Evolutionary conservation across 1,140 invertebrate genomes (phyloP), one percentile per base, ranked within the genome.

Genomic region (Fopius arisanus): DNA sequence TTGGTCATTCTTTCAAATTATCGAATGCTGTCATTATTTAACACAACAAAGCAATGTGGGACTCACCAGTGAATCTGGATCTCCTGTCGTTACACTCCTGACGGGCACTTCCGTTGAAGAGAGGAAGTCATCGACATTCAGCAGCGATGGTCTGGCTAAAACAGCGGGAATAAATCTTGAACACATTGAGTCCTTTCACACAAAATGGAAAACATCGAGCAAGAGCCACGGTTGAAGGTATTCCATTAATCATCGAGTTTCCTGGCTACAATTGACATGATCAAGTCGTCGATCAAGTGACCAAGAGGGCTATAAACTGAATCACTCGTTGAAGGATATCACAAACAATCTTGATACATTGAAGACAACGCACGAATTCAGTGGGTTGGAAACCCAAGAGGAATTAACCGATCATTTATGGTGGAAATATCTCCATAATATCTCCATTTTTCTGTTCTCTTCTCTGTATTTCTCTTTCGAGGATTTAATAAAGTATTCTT

Each of bases 21-120:
- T 93, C 28, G 92, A 93, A 76, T 94, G 92, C 81, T 93, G 92
- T 73, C 86, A 93, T 77, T 94, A 91, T 80, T 84, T 94, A 33
- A 90, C 90, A 5, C 89, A 92, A 76, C 91, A 93, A 78, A 89
- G 87, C 14, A 90, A 88, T 73, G 80, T 83, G 67, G 87, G 85
- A 28, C 86, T 89, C 3, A 85, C 85, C n/a, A 85, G 83, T 67
- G 84, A 86, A 41, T 76, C 83, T 4, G 88, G 89, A 74, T 78
- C 86, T n/a, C 85, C 88, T 23, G 83, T 92, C 40, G 91, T 92
- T 0, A 92, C 91, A 4, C 81, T 92, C 5, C 76, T 92, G 23
- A 90, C 90, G 28, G 91, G 91, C 29, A 89, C 88, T 40, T 85
- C 83, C 26, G 82, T 77, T 23, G 81, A 86, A 28, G 82, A 81